Conservation (phyloP, 1,140 invertebrate species). For the Trypoxylus dichotomus region DNA sequence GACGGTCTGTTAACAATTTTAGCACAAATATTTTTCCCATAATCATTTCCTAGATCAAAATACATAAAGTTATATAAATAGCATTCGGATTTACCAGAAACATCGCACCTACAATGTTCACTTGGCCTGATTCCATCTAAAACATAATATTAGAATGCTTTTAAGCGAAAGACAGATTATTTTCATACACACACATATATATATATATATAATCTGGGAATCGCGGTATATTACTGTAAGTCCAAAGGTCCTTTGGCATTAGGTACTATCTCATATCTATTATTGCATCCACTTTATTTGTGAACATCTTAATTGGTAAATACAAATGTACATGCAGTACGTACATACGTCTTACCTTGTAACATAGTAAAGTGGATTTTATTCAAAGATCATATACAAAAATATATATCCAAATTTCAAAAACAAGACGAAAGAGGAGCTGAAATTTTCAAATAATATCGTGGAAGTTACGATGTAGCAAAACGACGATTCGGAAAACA, state of each 20-base stretch:
- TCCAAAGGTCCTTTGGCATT: neutral
- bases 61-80: neutral
- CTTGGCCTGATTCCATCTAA: neutral
- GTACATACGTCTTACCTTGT: too few species aligned
- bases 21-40: neutral
- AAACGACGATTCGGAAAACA: too few species aligned
- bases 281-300: neutral
- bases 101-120: neutral
- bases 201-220: neutral
- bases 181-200: neutral
- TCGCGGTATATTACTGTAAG: neutral
- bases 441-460: too few species aligned
- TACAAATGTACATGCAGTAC: too few species aligned
- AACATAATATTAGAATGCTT: neutral
- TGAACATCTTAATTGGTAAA: too few species aligned
- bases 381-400: too few species aligned
- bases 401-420: too few species aligned
- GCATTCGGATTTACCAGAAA: neutral
- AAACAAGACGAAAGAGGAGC: too few species aligned
- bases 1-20: neutral
- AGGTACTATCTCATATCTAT: neutral
- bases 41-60: neutral
- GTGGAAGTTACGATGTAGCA: too few species aligned
- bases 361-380: too few species aligned
- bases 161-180: neutral